Evolutionary conservation across 2,113 vertebrate genomes (phyloP).

Genomic region (Syngnathus typhle): DNA sequence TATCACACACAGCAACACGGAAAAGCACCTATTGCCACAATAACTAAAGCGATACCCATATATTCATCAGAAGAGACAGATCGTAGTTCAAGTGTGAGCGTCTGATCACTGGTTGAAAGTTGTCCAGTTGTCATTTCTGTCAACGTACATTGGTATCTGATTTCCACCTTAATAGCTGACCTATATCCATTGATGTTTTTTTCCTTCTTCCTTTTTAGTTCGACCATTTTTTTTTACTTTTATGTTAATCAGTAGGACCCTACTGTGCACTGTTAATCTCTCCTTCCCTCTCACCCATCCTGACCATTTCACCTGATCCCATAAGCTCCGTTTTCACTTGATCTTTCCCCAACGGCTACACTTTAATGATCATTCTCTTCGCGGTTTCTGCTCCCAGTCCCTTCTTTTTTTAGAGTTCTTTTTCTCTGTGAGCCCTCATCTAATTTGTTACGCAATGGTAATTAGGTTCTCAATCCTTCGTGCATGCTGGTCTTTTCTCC

Average conservation of each 20-base stretch:
- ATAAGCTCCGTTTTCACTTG: constrained; percentile 37
- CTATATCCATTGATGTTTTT: constrained; percentile 11
- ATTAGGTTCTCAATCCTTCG: constrained; percentile 21
- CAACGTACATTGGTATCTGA: constrained; percentile 16
- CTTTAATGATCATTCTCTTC: constrained; percentile 33
- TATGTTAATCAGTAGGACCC: constrained; percentile 24
- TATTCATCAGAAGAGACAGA: constrained; percentile 19
- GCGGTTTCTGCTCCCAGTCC: constrained; percentile 3
- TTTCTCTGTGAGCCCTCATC: constrained; percentile 10
- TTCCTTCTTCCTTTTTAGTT: neutral
- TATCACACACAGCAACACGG: neutral
- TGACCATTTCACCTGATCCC: constrained; percentile 54
- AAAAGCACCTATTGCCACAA: neutral
- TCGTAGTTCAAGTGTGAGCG: constrained; percentile 28
- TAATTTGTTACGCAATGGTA: constrained; percentile 18
- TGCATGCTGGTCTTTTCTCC: constrained; percentile 7
- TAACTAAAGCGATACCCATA: constrained; percentile 12
- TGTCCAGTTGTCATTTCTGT: constrained; percentile 29
- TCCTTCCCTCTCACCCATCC: constrained; percentile 16
- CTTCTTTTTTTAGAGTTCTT: constrained; percentile 7
- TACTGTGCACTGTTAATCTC: constrained; percentile 36
- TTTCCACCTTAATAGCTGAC: constrained; percentile 28
- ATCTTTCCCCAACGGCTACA: constrained; percentile 42
- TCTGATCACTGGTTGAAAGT: constrained; percentile 40
- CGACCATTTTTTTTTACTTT: neutral